phyloP scores from a whole-genome alignment of 1,140 invertebrate genomes.

The Pachyrhynchus sulphureomaculatus region DNA sequence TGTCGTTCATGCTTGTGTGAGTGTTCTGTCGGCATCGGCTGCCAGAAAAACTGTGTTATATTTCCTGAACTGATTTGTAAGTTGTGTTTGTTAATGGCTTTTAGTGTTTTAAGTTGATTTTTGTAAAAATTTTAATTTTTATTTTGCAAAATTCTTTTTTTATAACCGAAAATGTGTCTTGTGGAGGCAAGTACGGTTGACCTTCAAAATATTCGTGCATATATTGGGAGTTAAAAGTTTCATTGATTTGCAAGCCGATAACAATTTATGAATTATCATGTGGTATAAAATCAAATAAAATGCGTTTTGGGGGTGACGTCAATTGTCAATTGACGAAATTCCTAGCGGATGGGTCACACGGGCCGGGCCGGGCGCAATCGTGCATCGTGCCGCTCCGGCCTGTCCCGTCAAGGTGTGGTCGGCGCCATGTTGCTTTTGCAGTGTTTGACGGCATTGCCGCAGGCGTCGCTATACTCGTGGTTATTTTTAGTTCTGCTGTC shows the following conservation, averaged over 20 bases:
- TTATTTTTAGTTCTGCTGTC: slow-evolving; percentile 30
- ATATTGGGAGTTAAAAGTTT: background rate
- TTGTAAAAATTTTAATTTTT: slow-evolving; percentile 9
- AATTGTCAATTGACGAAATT: slow-evolving; percentile 25
- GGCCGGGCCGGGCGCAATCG: slow-evolving; percentile 11
- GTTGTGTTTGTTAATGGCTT: slow-evolving; percentile 34
- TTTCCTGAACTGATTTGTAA: slow-evolving; percentile 45
- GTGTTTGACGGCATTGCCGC: slow-evolving; percentile 1
- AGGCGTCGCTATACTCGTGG: slow-evolving; percentile 14
- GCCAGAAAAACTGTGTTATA: slow-evolving; percentile 36
- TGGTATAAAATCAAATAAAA: slow-evolving; percentile 3
- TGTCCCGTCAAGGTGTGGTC: slow-evolving; percentile 49
- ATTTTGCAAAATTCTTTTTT: background rate
- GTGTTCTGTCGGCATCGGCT: slow-evolving; percentile 37
- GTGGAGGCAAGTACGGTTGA: slow-evolving; percentile 16
- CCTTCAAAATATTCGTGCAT: slow-evolving; percentile 13
- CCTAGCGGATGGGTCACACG: slow-evolving; percentile 27
- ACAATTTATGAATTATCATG: background rate
- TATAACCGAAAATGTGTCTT: slow-evolving; percentile 8
- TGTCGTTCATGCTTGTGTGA: slow-evolving; percentile 42
- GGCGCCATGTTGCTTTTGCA: slow-evolving; percentile 46
- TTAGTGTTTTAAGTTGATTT: slow-evolving; percentile 8
- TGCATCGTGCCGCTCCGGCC: slow-evolving; percentile 23
- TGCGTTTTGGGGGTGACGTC: slow-evolving; percentile 20
- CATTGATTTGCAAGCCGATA: no score